Percentiles rank a stretch among this genome's conserved stretches.
phyloP scores from a whole-genome alignment of 2,888 invertebrate genomes.

The Dasypogon diadema region DNA sequence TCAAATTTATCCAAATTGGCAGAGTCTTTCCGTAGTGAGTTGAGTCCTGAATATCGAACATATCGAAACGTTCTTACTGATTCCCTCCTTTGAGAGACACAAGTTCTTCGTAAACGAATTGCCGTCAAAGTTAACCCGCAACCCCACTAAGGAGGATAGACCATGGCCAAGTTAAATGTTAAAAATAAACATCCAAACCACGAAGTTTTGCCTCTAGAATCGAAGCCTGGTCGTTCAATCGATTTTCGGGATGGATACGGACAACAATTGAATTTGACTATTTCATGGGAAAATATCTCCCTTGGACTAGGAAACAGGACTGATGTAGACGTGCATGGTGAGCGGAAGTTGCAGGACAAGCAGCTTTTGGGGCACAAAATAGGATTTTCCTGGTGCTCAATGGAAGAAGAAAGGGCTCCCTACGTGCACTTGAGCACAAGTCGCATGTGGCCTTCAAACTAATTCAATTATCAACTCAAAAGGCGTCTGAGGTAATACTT shows the following conservation, averaged over 20 bases:
- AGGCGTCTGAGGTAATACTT: not conserved
- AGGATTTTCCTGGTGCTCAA: not conserved
- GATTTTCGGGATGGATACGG: constrained; percentile 38
- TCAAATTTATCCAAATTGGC: constrained; percentile 26
- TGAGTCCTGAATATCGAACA: not conserved
- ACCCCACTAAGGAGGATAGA: not conserved
- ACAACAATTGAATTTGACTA: constrained; percentile 45
- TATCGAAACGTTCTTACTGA: constrained; percentile 9
- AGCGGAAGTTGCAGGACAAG: constrained; percentile 8
- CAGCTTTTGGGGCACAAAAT: not conserved
- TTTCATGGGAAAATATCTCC: constrained; percentile 31
- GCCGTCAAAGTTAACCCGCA: constrained; percentile 30
- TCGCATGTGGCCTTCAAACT: constrained; percentile 43
- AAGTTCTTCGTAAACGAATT: constrained; percentile 6
- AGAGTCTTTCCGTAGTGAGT: not conserved
- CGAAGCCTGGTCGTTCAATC: constrained; percentile 2
- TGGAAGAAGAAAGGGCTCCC: constrained; percentile 2
- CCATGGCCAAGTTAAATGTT: constrained; percentile 39
- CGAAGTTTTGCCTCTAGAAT: not conserved
- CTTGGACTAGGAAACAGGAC: not conserved
- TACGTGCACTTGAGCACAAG: constrained; percentile 46
- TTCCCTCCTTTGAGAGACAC: not conserved
- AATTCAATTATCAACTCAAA: constrained; percentile 45
- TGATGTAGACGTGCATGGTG: not conserved
- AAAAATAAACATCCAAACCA: constrained; percentile 33